phyloP scores from a whole-genome alignment of 2,888 invertebrate genomes.

The Eledone cirrhosa region DNA sequence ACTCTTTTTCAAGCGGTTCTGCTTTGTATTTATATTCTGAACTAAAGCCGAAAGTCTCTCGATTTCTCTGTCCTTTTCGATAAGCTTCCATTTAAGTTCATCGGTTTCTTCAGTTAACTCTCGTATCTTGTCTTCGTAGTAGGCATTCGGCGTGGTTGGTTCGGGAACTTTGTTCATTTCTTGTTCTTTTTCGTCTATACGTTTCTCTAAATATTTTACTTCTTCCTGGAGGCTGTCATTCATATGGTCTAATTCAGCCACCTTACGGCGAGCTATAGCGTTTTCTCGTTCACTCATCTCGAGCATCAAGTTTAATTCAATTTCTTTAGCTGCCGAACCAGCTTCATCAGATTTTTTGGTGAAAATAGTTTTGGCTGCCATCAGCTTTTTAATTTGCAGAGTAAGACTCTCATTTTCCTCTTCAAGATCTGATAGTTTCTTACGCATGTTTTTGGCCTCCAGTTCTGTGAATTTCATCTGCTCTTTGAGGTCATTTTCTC shows the following conservation, averaged over 20 bases:
- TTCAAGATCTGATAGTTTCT: constrained; percentile 90
- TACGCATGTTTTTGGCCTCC: constrained; percentile 81
- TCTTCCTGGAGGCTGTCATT: constrained; percentile 71
- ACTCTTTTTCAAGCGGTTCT: constrained; percentile 54
- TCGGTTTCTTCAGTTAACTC: constrained; percentile 75
- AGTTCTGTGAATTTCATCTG: constrained; percentile 92
- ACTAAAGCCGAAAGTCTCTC: constrained; percentile 73
- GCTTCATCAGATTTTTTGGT: constrained; percentile 25
- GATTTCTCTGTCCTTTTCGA: constrained; percentile 81
- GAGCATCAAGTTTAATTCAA: constrained; percentile 80
- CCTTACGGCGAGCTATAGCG: constrained; percentile 81
- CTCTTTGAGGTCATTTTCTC: constrained; percentile 92
- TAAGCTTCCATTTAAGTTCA: constrained; percentile 78
- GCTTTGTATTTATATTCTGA: constrained; percentile 35
- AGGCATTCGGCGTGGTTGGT: constrained; percentile 48
- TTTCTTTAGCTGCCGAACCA: constrained; percentile 72
- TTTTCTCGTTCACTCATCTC: constrained; percentile 92
- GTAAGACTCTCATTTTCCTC: constrained; percentile 96
- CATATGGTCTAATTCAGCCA: constrained; percentile 84
- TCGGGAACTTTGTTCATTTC: constrained; percentile 38
- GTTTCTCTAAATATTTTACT: constrained; percentile 46
- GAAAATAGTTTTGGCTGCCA: constrained; percentile 62
- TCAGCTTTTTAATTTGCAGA: constrained; percentile 95
- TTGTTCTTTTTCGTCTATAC: constrained; percentile 46
- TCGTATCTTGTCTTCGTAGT: constrained; percentile 74